phyloP scores from a whole-genome alignment of 2,797 vertebrate species.

The Diplodus sargus region DNA sequence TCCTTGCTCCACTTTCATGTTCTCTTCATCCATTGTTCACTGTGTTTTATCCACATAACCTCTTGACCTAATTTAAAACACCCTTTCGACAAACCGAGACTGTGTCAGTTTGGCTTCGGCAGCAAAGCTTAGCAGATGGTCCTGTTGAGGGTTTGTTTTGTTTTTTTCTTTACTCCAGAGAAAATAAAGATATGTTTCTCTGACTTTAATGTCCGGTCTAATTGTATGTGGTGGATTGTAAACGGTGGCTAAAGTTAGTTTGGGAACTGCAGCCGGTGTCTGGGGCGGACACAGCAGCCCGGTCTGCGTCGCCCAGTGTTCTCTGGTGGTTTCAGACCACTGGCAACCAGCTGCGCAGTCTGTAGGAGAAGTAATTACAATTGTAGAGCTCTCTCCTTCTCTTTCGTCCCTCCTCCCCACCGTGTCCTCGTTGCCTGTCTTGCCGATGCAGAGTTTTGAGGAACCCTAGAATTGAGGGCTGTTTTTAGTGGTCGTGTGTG shows the following conservation, averaged over 20 bases:
- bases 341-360: conserved; percentile 73
- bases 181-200: conserved; percentile 78
- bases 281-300: conserved; percentile 65
- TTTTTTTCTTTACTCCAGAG: conserved; percentile 41
- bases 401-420: conserved; percentile 43
- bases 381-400: conserved; percentile 64
- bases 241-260: conserved; percentile 81
- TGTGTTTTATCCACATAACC: conserved; percentile 23
- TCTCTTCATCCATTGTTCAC: conserved; percentile 31
- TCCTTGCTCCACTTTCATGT: conserved; percentile 16
- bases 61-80: conserved; percentile 46
- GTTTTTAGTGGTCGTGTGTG: conserved; percentile 79
- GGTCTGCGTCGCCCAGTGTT: conserved; percentile 66
- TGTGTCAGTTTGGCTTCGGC: conserved; percentile 33
- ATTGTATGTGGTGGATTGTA: conserved; percentile 82
- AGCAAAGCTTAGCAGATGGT: conserved; percentile 48
- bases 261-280: conserved; percentile 73
- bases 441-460: conserved; percentile 74
- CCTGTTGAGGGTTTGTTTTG: conserved; percentile 39
- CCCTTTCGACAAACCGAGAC: conserved; percentile 19
- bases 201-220: conserved; percentile 77
- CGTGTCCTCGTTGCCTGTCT: conserved; percentile 49
- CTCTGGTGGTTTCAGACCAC: conserved; percentile 75
- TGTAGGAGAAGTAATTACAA: conserved; percentile 80
- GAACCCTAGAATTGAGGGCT: conserved; percentile 73